A percentile compares a stretch with the other conserved stretches of the same genome.
These are phyloP conservation scores for Icerya purchasi DNA, from an alignment of 2,888 invertebrate genomes.

Conservation along the genomic window DNA sequence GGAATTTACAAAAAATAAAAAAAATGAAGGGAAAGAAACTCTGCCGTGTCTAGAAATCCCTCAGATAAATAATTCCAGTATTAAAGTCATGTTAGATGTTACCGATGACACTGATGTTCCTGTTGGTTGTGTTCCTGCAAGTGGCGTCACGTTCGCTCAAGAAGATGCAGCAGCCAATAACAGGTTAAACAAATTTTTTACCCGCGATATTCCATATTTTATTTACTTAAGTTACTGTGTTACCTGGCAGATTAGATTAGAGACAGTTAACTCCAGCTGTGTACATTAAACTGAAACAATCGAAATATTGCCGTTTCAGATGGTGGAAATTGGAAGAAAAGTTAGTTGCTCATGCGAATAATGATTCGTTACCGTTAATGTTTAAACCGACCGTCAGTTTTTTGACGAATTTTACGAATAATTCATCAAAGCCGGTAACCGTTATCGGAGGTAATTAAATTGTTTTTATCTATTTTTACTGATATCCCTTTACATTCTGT, in stretches of 20 bases:
- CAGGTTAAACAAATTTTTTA: too few relatives aligned
- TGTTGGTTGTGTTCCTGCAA: constrained; percentile 27
- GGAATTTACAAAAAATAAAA: constrained; percentile 15
- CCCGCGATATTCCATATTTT: too few relatives aligned
- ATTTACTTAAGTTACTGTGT: too few relatives aligned
- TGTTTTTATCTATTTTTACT: too few relatives aligned
- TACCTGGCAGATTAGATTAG: too few relatives aligned
- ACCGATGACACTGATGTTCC: constrained; percentile 33
- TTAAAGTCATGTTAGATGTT: constrained; percentile 45
- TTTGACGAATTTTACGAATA: constrained; percentile 43
- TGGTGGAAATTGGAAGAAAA: constrained; percentile 63
- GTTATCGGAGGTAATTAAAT: constrained; percentile 40
- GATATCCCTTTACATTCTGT: too few relatives aligned
- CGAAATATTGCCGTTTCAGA: constrained; percentile 20
- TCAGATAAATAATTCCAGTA: constrained; percentile 40
- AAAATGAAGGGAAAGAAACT: constrained; percentile 20
- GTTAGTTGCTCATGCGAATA: constrained; percentile 42
- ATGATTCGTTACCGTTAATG: constrained; percentile 42
- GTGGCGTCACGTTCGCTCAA: constrained; percentile 27
- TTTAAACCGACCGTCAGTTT: constrained; percentile 59
- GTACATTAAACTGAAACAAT: too few relatives aligned
- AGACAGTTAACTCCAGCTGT: too few relatives aligned
- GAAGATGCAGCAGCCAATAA: constrained; percentile 3
- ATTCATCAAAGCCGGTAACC: constrained; percentile 40
- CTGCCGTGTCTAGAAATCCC: constrained; percentile 49